Conservation (phyloP, 2,797 vertebrate genomes). For the Channallabes apus region DNA sequence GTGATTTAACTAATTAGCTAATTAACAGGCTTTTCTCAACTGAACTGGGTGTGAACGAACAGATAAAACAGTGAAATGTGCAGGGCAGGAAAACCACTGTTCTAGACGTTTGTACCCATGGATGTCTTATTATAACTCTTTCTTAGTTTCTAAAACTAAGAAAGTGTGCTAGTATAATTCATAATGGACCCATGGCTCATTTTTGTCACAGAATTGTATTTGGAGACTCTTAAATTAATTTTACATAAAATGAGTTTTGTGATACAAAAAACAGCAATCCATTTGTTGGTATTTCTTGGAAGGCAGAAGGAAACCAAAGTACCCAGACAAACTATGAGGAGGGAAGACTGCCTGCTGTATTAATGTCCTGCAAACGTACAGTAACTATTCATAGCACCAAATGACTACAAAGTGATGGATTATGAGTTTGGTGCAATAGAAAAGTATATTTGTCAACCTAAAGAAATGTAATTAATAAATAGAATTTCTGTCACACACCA, state of each 20-base stretch:
- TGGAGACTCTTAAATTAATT: neutral
- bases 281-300: neutral
- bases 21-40: no score
- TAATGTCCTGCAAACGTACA: neutral
- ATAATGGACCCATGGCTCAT: neutral
- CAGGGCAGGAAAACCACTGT: no score
- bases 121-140: neutral
- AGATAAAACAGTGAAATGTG: no score
- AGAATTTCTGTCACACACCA: neutral
- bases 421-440: neutral
- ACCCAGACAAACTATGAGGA: neutral
- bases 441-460: neutral
- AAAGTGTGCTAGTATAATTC: neutral
- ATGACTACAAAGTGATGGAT: neutral
- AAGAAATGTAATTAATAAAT: neutral
- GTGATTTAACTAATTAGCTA: no score
- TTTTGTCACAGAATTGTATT: neutral
- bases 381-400: neutral
- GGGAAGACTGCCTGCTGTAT: neutral
- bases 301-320: neutral
- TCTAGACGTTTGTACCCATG: neutral
- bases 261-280: neutral
- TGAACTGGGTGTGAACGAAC: no score
- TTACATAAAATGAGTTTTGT: neutral
- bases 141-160: neutral